These are phyloP conservation scores for Diadegma fenestrale DNA, from an alignment of 2,888 invertebrate species.

Conservation along the genomic window DNA sequence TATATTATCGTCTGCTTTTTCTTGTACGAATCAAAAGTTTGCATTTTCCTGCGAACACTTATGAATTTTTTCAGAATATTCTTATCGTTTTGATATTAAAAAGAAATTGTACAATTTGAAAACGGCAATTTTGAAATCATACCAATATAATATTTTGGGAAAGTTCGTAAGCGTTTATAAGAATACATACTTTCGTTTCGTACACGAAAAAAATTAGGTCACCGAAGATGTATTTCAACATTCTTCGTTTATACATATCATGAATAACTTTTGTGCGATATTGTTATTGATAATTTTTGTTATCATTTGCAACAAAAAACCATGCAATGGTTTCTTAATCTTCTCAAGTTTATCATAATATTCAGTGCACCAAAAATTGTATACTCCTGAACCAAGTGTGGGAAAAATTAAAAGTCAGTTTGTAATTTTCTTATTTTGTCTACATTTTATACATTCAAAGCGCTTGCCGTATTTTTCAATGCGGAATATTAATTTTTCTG, in stretches of 20 bases:
- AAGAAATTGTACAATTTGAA: neutral
- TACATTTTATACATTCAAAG: constrained; percentile 13
- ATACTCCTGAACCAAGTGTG: constrained; percentile 12
- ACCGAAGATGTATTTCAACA: neutral
- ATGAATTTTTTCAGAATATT: constrained; percentile 8
- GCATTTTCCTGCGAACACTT: neutral
- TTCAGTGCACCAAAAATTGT: constrained; percentile 10
- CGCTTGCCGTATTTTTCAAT: constrained; percentile 6
- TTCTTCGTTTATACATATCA: neutral
- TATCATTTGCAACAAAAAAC: constrained; percentile 4
- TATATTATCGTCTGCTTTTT: neutral
- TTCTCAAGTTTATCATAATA: constrained; percentile 1
- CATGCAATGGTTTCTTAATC: constrained; percentile 7
- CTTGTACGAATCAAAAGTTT: no score
- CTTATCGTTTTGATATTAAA: neutral
- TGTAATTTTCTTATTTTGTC: constrained; percentile 15
- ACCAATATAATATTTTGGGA: neutral
- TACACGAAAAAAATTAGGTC: constrained; percentile 9
- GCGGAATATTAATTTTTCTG: constrained; percentile 6
- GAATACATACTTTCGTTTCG: constrained; percentile 4
- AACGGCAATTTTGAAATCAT: neutral
- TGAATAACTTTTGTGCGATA: constrained; percentile 20
- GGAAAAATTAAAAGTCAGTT: constrained; percentile 9
- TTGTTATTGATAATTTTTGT: constrained; percentile 18
- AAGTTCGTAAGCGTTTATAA: constrained; percentile 13